Base-by-base conservation (phyloP, 1,140 invertebrate species). In the Brachionus sp. region DNA sequence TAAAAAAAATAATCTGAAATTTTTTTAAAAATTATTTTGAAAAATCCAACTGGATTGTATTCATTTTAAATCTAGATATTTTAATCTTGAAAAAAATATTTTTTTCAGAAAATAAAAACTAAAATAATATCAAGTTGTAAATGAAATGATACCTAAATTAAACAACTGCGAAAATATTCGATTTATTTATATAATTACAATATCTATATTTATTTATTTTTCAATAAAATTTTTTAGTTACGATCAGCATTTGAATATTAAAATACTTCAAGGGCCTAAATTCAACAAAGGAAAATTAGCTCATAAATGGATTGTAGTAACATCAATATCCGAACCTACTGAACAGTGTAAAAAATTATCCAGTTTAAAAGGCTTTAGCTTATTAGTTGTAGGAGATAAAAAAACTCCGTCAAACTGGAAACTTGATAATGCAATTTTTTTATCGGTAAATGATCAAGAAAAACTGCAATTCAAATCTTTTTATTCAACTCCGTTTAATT, bases 401-500 rank as follows among this genome's bases (percentile, higher is more conserved):
- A 87, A 86, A 84, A 86, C 85, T 33, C 86, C 86, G 1, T 13
- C 35, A 23, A 83, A 86, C 19, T 87, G 86, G 86, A 82, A 23
- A 77, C 82, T 77, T 66, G 82, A 66, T 29, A 64, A 64, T 5
- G 10, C 33, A 33, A 25, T 33, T 25, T 66, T 35, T 29, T 13
- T 66, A 7, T 29, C 23, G 12, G 13, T 66, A 33, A 35, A 33
- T 3, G 25, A 66, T 0, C 62, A 66, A 66, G 6, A 25, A 29
- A 25, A 25, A 6, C 25, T 66, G 2, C 6, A n/a, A 66, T 66
- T 25, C 33, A n/a, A 25, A 33, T 23, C 33, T 5, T 35, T 66
- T 33, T n/a, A 9, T 0, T 29, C 25, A 33, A 25, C 33, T 33
- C 62, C 62, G 3, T 10, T 33, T 10, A 29, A 29, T 29, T 66